Conservation (phyloP, 2,888 invertebrate genomes). For the Dasysyrphus albostriatus region DNA sequence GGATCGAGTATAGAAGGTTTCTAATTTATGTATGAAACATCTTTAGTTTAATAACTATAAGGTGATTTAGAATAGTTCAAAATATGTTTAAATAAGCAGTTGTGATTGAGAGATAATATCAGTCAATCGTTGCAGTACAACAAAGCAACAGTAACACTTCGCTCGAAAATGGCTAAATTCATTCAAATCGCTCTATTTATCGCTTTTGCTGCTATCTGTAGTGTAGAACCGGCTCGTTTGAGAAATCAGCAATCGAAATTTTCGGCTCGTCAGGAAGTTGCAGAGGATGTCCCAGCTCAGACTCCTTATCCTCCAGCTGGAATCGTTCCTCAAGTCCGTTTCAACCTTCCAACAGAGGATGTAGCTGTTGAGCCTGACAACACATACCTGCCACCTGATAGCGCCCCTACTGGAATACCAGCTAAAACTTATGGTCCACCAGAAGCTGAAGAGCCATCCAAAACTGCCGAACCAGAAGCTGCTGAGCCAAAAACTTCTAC, state of each 20-base stretch:
- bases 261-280: conserved; percentile 52
- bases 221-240: conserved; percentile 52
- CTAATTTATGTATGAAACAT: conserved; percentile 46
- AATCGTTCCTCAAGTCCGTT: conserved; percentile 79
- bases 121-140: conserved; percentile 47
- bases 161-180: conserved; percentile 58
- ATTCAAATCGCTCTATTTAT: conserved; percentile 34
- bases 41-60: neutral
- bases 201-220: conserved; percentile 33
- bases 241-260: conserved; percentile 34
- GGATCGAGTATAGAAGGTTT: conserved; percentile 55
- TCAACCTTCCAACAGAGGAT: conserved; percentile 79
- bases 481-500: conserved; percentile 6
- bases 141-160: conserved; percentile 24
- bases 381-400: conserved; percentile 79
- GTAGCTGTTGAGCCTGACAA: conserved; percentile 77
- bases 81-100: conserved; percentile 65
- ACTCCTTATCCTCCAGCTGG: conserved; percentile 81
- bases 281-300: conserved; percentile 51
- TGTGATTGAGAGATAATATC: conserved; percentile 38
- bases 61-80: conserved; percentile 23
- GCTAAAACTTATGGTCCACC: conserved; percentile 79
- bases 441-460: conserved; percentile 29
- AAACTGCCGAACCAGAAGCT: neutral
- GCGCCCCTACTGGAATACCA: conserved; percentile 72